phyloP scores from a whole-genome alignment of 1,140 invertebrate genomes.

The Zophobas morio region DNA sequence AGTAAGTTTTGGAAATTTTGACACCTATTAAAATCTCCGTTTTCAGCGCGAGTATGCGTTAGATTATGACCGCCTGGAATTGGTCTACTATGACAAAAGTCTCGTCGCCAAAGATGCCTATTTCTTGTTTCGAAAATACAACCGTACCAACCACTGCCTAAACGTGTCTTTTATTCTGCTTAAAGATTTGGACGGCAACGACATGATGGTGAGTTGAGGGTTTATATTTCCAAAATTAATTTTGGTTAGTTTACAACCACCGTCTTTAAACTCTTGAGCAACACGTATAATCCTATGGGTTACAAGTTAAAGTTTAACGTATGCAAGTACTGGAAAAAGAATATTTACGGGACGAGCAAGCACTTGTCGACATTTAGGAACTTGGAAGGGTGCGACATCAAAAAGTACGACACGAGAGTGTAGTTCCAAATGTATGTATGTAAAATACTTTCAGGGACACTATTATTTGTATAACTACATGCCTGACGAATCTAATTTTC shows the following conservation, averaged over 20 bases:
- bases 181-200: conserved; percentile 35
- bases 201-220: conserved; percentile 3
- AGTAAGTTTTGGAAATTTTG: no score
- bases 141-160: conserved; percentile 29
- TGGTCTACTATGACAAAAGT: no score
- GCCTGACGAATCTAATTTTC: conserved; percentile 28
- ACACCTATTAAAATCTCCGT: no score
- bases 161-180: conserved; percentile 27
- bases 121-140: conserved; percentile 33
- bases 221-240: conserved; percentile 18
- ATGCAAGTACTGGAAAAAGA: conserved; percentile 29
- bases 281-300: conserved; percentile 1
- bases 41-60: no score
- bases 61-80: no score
- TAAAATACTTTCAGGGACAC: background rate
- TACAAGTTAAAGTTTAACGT: conserved; percentile 19
- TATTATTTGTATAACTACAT: conserved; percentile 41
- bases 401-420: conserved; percentile 14
- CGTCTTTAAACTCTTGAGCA: conserved; percentile 4
- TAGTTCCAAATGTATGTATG: background rate
- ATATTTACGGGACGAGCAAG: conserved; percentile 1
- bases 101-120: background rate
- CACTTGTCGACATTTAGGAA: conserved; percentile 20
- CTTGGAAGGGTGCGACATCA: conserved; percentile 26
- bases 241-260: conserved; percentile 31